Evolutionary conservation across 2,888 invertebrate species (phyloP).

Genomic region (Cerceris rybyensis): DNA sequence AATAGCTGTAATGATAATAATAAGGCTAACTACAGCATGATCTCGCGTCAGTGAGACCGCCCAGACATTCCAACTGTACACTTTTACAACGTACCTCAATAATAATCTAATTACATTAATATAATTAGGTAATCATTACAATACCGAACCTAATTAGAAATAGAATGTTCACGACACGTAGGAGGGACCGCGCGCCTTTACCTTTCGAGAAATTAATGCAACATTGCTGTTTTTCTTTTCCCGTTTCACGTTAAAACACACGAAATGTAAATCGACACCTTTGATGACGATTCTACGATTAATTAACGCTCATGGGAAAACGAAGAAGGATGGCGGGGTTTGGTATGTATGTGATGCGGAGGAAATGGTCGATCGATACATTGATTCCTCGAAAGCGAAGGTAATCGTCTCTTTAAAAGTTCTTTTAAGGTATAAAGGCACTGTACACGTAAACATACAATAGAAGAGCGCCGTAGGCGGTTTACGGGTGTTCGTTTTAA

Average conservation of each 20-base stretch:
- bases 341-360: background rate
- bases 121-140: conserved; percentile 70
- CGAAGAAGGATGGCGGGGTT: background rate
- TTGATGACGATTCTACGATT: too few species aligned
- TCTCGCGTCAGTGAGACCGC: conserved; percentile 57
- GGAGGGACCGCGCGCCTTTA: conserved; percentile 57
- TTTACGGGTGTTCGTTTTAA: conserved; percentile 61
- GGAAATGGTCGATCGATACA: background rate
- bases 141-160: conserved; percentile 71
- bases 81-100: conserved; percentile 74
- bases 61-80: conserved; percentile 73
- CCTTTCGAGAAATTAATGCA: conserved; percentile 48
- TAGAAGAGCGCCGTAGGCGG: conserved; percentile 71
- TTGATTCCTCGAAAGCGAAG: conserved; percentile 52
- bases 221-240: background rate
- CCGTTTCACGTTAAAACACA: background rate
- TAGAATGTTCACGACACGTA: conserved; percentile 63
- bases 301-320: conserved; percentile 4
- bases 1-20: conserved; percentile 70
- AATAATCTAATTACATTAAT: conserved; percentile 74
- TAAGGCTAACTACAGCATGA: conserved; percentile 76
- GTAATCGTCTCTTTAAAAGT: conserved; percentile 45
- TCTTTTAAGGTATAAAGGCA: conserved; percentile 78
- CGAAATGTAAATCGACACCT: too few species aligned
- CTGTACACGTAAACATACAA: conserved; percentile 79